A percentile compares a stretch with the other conserved stretches of the same genome.
phyloP scores from a whole-genome alignment of 1,140 invertebrate species.

The Euglossa dilemma region DNA sequence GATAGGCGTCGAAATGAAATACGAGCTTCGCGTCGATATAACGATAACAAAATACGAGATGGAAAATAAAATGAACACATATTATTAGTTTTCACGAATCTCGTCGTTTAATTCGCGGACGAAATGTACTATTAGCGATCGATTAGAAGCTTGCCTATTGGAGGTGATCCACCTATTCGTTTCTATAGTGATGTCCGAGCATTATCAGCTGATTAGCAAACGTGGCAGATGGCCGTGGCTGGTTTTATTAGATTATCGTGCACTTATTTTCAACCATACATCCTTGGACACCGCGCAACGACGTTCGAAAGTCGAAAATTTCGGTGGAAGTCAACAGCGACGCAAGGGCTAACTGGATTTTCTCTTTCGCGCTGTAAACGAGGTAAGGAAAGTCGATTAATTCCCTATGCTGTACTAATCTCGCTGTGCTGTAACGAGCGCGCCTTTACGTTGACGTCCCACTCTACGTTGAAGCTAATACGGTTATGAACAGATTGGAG shows the following conservation, averaged over 20 bases:
- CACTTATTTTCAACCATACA: slow-evolving; percentile 62
- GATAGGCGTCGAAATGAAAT: not conserved
- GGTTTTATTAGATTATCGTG: slow-evolving; percentile 75
- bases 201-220: slow-evolving; percentile 77
- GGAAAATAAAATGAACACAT: too few relatives aligned
- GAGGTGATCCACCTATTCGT: slow-evolving; percentile 44
- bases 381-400: slow-evolving; percentile 17
- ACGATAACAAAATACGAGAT: too few relatives aligned
- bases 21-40: not conserved
- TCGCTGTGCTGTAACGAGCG: not conserved
- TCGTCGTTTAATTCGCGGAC: too few relatives aligned
- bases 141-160: not conserved
- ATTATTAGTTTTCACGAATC: too few relatives aligned
- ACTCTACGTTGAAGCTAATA: not conserved
- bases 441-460: not conserved
- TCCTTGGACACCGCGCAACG: slow-evolving; percentile 11
- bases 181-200: slow-evolving; percentile 70
- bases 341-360: not conserved
- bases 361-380: not conserved
- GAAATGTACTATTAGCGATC: not conserved
- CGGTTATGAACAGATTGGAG: not conserved
- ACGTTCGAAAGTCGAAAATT: slow-evolving; percentile 1
- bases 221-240: slow-evolving; percentile 74
- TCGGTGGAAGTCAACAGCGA: not conserved
- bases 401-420: too few relatives aligned